A percentile compares a stretch with the other conserved stretches of the same genome.
Evolutionary conservation across 2,888 invertebrate species (phyloP).

Genomic region (Apamea anceps): DNA sequence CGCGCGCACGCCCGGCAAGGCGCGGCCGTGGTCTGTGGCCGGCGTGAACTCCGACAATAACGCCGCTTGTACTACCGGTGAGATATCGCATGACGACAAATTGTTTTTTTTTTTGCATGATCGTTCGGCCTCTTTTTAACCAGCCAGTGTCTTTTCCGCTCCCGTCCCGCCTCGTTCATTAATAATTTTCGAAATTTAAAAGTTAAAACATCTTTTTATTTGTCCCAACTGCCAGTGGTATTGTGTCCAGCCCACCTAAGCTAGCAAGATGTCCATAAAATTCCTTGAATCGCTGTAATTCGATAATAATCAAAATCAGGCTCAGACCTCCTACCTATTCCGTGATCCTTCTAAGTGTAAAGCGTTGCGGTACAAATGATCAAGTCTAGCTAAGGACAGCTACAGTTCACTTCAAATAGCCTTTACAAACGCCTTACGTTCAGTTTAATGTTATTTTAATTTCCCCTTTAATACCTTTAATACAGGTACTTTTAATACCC

Average conservation of each 20-base stretch:
- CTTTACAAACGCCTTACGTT: not conserved
- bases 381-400: not conserved
- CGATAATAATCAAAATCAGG: not conserved
- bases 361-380: not conserved
- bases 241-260: not conserved
- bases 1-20: conserved; percentile 86
- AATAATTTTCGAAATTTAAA: conserved; percentile 21
- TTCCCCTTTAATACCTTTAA: not conserved
- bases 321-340: too few species aligned
- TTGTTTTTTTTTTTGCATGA: conserved; percentile 32
- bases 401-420: not conserved
- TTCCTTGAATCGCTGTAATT: not conserved
- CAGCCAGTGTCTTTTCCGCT: conserved; percentile 9
- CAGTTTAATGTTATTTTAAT: conserved; percentile 1
- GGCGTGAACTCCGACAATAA: conserved; percentile 85
- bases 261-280: not conserved
- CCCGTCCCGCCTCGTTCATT: not conserved
- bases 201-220: not conserved
- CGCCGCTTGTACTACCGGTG: conserved; percentile 88
- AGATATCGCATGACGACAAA: conserved; percentile 63
- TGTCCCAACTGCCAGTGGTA: not conserved
- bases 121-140: conserved; percentile 16
- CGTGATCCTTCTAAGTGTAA: not conserved
- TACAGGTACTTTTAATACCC: not conserved
- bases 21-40: conserved; percentile 89